Conservation (phyloP, 1,140 invertebrate species). For the Triops cancriformis region DNA sequence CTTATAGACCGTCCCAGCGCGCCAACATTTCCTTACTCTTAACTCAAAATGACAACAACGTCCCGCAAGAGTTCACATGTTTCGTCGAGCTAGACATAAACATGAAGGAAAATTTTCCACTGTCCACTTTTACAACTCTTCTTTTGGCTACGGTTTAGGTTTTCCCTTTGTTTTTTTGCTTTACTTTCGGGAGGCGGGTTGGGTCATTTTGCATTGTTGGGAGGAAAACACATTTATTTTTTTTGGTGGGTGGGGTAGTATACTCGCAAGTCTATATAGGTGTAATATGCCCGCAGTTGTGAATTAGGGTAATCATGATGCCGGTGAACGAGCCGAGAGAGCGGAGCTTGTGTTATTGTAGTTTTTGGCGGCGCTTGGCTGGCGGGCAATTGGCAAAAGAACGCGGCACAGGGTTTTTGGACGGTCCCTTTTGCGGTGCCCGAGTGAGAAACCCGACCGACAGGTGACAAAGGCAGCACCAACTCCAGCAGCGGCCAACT, state of each 20-base stretch:
- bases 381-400: neutral
- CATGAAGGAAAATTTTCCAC: neutral
- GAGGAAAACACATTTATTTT: no score
- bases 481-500: conserved; percentile 1
- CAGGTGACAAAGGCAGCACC: conserved; percentile 8
- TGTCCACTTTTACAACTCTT: neutral
- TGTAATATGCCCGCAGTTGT: neutral
- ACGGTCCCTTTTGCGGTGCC: conserved; percentile 4
- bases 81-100: neutral
- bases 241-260: neutral
- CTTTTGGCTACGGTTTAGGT: no score
- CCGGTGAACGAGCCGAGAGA: neutral
- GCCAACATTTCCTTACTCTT: neutral
- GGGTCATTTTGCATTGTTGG: no score
- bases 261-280: neutral
- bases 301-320: conserved; percentile 5
- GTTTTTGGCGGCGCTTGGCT: neutral
- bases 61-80: neutral
- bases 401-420: neutral
- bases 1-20: neutral
- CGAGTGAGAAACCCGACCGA: neutral
- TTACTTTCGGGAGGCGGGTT: no score
- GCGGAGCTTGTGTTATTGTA: neutral
- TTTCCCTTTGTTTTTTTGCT: no score
- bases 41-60: neutral